Evolutionary conservation across 2,888 invertebrate species (phyloP).

Genomic region (Lottia scabra): DNA sequence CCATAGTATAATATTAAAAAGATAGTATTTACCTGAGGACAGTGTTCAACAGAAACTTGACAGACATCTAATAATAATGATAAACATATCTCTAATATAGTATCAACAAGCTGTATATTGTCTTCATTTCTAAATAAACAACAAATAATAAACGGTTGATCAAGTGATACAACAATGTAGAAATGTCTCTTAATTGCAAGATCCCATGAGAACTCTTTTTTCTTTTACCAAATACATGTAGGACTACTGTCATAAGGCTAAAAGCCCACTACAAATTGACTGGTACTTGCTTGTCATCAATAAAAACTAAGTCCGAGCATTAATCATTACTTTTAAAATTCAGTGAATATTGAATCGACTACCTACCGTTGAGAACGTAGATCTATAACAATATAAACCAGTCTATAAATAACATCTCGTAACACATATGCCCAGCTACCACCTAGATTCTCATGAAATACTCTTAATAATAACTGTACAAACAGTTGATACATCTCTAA

Average conservation of each 20-base stretch:
- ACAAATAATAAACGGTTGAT: background rate
- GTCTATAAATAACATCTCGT: slow-evolving; percentile 55
- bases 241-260: too few species aligned
- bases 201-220: too few species aligned
- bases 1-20: background rate
- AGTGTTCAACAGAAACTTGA: slow-evolving; percentile 37
- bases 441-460: slow-evolving; percentile 52
- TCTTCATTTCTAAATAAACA: background rate
- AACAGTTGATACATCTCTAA: slow-evolving; percentile 58
- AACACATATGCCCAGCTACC: slow-evolving; percentile 59
- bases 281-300: too few species aligned
- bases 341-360: too few species aligned
- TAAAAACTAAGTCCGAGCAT: too few species aligned
- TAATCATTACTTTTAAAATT: too few species aligned
- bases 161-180: too few species aligned
- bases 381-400: slow-evolving; percentile 47
- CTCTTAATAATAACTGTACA: slow-evolving; percentile 53
- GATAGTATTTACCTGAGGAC: slow-evolving; percentile 41
- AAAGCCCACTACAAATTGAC: too few species aligned
- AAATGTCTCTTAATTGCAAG: too few species aligned
- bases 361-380: slow-evolving; percentile 17
- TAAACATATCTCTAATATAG: slow-evolving; percentile 19
- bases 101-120: background rate
- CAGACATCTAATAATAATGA: slow-evolving; percentile 46
- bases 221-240: too few species aligned